These are phyloP conservation scores for Nematolebias whitei DNA, from an alignment of 2,113 vertebrate genomes.

Conservation along the genomic window DNA sequence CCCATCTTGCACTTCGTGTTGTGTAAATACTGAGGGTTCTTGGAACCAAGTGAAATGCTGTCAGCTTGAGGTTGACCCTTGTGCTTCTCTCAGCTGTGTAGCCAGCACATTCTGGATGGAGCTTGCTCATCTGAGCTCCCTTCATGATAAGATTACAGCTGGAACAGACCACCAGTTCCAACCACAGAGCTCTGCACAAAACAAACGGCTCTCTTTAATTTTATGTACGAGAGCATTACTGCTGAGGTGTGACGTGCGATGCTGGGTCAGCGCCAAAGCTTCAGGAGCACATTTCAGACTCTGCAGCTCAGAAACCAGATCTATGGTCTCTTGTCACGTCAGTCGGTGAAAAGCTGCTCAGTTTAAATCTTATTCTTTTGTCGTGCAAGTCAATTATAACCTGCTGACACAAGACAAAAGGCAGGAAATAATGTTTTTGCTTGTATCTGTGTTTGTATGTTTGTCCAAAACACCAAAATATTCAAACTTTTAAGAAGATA, in stretches of 20 bases:
- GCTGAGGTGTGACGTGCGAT: too few relatives aligned
- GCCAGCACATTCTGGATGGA: constrained; percentile 57
- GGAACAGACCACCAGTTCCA: constrained; percentile 43
- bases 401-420: too few relatives aligned
- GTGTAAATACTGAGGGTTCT: constrained; percentile 64
- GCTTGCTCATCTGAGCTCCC: constrained; percentile 31
- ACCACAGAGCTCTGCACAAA: constrained; percentile 36
- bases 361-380: too few relatives aligned
- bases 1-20: constrained; percentile 57
- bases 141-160: constrained; percentile 42
- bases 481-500: too few relatives aligned
- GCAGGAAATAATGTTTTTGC: too few relatives aligned
- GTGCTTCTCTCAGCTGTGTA: constrained; percentile 27
- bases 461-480: too few relatives aligned
- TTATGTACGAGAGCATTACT: constrained; percentile 39
- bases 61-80: constrained; percentile 43
- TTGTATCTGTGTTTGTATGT: too few relatives aligned
- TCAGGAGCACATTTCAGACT: neutral
- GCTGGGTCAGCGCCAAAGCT: too few relatives aligned
- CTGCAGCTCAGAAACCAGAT: constrained; percentile 6
- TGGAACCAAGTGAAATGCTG: constrained; percentile 35
- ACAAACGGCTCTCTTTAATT: constrained; percentile 55
- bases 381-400: too few relatives aligned
- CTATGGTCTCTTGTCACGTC: too few relatives aligned
- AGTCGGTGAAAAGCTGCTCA: too few relatives aligned